These are phyloP conservation scores for Egretta garzetta DNA, from an alignment of 2,113 vertebrate species.

Conservation along the genomic window DNA sequence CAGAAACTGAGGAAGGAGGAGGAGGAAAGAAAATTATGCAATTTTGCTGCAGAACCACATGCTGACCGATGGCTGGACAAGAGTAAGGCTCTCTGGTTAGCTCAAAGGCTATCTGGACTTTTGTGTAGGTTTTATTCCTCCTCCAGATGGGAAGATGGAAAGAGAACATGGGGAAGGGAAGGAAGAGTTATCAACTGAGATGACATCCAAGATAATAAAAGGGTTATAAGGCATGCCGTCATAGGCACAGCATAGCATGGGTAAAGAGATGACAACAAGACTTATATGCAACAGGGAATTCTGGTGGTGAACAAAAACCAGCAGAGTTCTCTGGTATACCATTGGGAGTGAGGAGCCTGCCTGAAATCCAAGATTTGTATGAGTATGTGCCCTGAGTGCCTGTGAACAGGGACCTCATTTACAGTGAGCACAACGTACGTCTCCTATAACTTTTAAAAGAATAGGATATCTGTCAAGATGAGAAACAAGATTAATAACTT, in stretches of 20 bases:
- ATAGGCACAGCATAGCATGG: accelerated
- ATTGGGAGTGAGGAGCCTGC: background rate
- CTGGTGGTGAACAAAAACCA: accelerated
- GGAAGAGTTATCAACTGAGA: background rate
- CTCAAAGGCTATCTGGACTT: background rate
- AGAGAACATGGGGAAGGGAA: background rate
- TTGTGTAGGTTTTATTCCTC: background rate
- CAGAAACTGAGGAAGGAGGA: background rate
- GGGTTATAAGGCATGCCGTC: background rate
- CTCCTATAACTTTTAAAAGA: background rate
- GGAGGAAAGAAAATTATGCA: accelerated
- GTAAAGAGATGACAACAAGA: background rate
- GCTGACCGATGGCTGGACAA: background rate
- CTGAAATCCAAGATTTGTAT: background rate
- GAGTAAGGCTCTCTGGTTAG: background rate
- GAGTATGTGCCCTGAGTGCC: background rate
- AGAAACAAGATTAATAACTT: background rate
- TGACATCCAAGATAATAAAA: background rate
- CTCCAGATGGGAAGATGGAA: background rate
- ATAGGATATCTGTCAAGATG: background rate
- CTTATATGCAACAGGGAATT: background rate
- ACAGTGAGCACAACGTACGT: background rate
- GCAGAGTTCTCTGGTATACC: background rate
- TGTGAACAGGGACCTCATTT: background rate
- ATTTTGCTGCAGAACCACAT: background rate